Percentiles rank a stretch among this genome's conserved stretches.
Evolutionary conservation across 1,140 invertebrate genomes (phyloP).

Genomic region (Bombus balteatus): DNA sequence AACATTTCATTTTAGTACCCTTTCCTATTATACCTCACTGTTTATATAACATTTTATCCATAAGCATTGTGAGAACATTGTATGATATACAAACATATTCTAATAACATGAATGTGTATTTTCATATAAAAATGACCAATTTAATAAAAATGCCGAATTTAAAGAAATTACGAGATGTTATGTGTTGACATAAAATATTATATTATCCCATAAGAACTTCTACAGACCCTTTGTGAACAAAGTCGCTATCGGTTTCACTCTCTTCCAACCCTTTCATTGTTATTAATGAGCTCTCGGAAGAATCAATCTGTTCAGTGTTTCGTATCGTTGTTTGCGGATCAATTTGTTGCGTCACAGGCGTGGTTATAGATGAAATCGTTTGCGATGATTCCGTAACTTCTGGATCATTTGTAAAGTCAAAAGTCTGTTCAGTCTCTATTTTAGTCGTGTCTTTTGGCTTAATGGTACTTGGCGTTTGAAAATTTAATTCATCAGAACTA

Average conservation of each 20-base stretch:
- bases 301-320: not conserved
- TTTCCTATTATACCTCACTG: constrained; percentile 29
- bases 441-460: not conserved
- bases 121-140: constrained; percentile 15
- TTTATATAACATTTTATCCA: not conserved
- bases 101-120: constrained; percentile 10
- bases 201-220: constrained; percentile 56
- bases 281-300: not conserved
- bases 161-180: not conserved
- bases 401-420: not conserved
- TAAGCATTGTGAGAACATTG: not conserved
- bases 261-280: constrained; percentile 19
- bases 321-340: not conserved
- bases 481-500: constrained; percentile 32
- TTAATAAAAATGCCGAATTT: not conserved
- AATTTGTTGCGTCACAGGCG: not conserved
- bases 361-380: not conserved
- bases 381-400: not conserved
- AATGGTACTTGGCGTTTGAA: not conserved
- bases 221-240: constrained; percentile 30
- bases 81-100: not conserved
- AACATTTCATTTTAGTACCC: not conserved
- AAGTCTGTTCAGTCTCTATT: not conserved
- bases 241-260: constrained; percentile 30
- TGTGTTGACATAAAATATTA: not conserved